Conservation (phyloP, 2,113 vertebrate species). For the Alethe diademata region DNA sequence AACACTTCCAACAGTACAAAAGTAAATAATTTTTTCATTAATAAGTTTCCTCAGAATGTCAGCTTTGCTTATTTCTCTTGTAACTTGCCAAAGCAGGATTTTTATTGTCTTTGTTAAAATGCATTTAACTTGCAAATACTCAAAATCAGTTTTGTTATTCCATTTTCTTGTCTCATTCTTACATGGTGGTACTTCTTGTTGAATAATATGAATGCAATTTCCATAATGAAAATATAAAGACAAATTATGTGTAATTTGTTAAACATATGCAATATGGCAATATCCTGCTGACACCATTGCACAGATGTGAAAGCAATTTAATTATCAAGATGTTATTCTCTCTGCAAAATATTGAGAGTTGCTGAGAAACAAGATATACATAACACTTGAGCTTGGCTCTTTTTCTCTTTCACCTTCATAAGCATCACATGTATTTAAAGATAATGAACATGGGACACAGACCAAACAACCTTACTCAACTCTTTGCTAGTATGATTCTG, state of each 20-base stretch:
- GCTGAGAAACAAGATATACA: background rate
- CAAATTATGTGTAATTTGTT: constrained; percentile 45
- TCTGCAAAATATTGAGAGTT: background rate
- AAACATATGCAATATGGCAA: constrained; percentile 44
- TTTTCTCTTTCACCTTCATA: background rate
- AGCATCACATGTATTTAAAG: background rate
- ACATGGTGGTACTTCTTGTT: background rate
- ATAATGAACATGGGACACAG: background rate
- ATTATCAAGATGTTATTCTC: constrained; percentile 36
- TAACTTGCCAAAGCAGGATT: background rate
- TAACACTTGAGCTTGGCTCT: background rate
- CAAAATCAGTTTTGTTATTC: background rate
- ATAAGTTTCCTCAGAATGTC: background rate
- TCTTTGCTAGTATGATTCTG: background rate
- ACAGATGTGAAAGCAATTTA: constrained; percentile 47
- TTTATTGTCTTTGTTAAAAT: background rate
- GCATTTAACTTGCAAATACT: background rate
- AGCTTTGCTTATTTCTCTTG: background rate
- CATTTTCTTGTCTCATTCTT: constrained; percentile 8
- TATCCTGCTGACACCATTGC: constrained; percentile 26
- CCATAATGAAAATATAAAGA: constrained; percentile 46
- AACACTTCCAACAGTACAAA: background rate
- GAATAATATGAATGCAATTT: constrained; percentile 21
- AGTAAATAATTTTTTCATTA: constrained; percentile 43
- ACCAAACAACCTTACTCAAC: background rate